Base-by-base conservation (phyloP, 2,113 vertebrate species). In the Leptobrachium ailaonicum region DNA sequence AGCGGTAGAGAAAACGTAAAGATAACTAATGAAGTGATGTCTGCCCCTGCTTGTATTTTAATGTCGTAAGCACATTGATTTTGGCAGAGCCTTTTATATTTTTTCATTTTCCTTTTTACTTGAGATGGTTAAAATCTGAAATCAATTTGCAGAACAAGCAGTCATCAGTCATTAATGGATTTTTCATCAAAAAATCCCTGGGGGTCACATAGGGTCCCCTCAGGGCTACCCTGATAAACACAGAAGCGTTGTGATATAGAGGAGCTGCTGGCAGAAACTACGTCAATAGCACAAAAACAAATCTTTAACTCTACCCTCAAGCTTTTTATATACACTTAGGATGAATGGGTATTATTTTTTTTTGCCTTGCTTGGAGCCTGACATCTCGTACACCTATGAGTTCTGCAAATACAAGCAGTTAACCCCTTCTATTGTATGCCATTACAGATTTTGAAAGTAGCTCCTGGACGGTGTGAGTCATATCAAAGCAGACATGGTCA, bases 151-250 rank as follows among this genome's bases (percentile, higher is more conserved):
- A 13, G 54, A 80, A 87, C 83, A 87, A 90, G 88, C 56, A 86
- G 84, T 87, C 77, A 88, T 86, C 85, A 82, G 79, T 86, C 86
- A 85, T 84, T 89, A 87, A 90, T 68, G 86, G 87, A 90, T 86
- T 86, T 89, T 82, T 86, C 82, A 89, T 90, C 86, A 58, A 10
- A 63, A 84, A 73, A 82, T 80, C 54, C 78, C 83, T 32, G 77
- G 85, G 80, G 86, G 85, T 87, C 82, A 85, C 82, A 86, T 82
- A 64, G 86, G 7, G 6, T 2, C 47, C 3, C 70, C 73, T 11
- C 74, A 72, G 75, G 56, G 50, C 44, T 84, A 78, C 77, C 70
- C 50, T 14, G 32, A 40, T 69, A 41, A 66, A 62, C 9, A 53
- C 41, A 9, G 66, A 4, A 60, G 54, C 47, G 32, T 44, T 11